Evolutionary conservation across 1,140 invertebrate genomes (phyloP), one percentile per base, ranked within the genome.

Genomic region (Polypedilum vanderplanki): DNA sequence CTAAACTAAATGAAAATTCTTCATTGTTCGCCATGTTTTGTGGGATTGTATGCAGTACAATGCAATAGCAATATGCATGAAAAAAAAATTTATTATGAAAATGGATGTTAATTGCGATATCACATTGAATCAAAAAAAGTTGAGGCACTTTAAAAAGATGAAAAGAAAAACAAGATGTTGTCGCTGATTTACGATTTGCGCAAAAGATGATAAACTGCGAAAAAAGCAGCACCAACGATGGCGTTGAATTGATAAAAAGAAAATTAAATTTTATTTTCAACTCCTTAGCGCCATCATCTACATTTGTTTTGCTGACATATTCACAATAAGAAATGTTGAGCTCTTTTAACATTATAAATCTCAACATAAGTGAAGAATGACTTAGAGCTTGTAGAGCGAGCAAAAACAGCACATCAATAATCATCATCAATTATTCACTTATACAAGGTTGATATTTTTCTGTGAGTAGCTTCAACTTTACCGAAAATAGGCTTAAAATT

Each of bases 21-120:
- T 57, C n/a, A 57, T n/a, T 57, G n/a, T 57, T 57, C 46, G 46
- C n/a, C n/a, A n/a, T 57, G 12, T 57, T 57, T 57, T 57, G 46
- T 57, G 46, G 12, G 46, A 57, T 57, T 57, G 12, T 57, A 57
- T 57, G 46, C 46, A 57, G 9, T 57, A 12, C 12, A 15, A n/a
- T 57, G 12, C 46, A 5, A 57, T 57, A 1, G 46, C 46, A 57
- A n/a, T n/a, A 57, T n/a, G 46, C 41, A 46, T 15, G 15, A 46
- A 46, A 15, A 15, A 57, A 33, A 33, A 33, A 33, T 33, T 1
- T 33, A 33, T 33, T 33, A 57, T 57, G 46, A n/a, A 57, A 57
- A 57, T 57, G 10, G 46, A 57, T 57, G 46, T 57, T 57, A 57
- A 57, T 57, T 57, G 46, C n/a, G 46, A 57, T 57, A 57, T 12